phyloP scores from a whole-genome alignment of 2,113 vertebrate species.

The Forbesichthys papilliferus region DNA sequence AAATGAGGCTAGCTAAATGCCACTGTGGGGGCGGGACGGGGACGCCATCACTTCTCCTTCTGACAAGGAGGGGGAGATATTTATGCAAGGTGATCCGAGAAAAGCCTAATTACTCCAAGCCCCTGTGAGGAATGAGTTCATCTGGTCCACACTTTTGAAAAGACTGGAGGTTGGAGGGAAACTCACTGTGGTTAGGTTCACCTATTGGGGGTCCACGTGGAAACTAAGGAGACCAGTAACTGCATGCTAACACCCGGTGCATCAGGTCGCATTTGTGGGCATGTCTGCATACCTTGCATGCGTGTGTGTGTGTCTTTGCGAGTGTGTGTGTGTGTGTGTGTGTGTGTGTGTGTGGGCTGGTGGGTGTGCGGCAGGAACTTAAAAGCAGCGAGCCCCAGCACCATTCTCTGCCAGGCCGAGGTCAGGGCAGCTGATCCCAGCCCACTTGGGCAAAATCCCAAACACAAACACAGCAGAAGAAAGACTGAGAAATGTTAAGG shows the following conservation, averaged over 20 bases:
- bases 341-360: slow-evolving; percentile 32
- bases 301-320: slow-evolving; percentile 1
- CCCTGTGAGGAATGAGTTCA: slow-evolving; percentile 35
- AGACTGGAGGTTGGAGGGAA: slow-evolving; percentile 47
- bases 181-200: slow-evolving; percentile 14
- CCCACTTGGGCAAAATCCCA: slow-evolving; percentile 78
- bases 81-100: slow-evolving; percentile 60
- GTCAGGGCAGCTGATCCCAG: slow-evolving; percentile 81
- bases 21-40: slow-evolving; percentile 81
- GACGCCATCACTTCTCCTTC: slow-evolving; percentile 69
- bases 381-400: slow-evolving; percentile 45
- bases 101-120: slow-evolving; percentile 50
- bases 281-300: neutral
- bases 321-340: slow-evolving; percentile 33
- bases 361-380: slow-evolving; percentile 41
- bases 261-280: neutral
- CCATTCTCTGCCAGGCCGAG: slow-evolving; percentile 66
- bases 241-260: no score
- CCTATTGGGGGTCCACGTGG: neutral
- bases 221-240: no score
- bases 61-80: slow-evolving; percentile 65
- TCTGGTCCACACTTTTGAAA: slow-evolving; percentile 37
- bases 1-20: slow-evolving; percentile 94
- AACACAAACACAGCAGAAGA: slow-evolving; percentile 75
- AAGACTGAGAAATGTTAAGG: slow-evolving; percentile 61